Conservation (phyloP, 2,113 vertebrate species). For the Corythoichthys haematopterus region DNA sequence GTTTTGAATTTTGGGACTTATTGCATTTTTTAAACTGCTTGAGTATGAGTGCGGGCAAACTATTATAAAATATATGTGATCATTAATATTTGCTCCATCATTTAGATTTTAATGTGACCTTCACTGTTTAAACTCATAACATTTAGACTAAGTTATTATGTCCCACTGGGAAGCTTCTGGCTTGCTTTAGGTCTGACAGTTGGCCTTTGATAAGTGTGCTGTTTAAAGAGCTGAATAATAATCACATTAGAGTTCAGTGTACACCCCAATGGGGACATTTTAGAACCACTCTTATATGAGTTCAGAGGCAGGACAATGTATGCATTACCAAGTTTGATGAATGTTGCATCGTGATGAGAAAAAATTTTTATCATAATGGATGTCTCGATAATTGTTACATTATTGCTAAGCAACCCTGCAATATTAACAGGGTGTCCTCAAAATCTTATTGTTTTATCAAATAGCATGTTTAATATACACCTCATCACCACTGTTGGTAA, state of each 20-base stretch:
- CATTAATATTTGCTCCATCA: slow-evolving; percentile 6
- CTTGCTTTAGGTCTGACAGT: slow-evolving; percentile 19
- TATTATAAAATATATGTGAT: background rate
- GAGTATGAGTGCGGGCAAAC: background rate
- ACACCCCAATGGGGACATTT: slow-evolving; percentile 20
- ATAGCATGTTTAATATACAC: no score
- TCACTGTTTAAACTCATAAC: slow-evolving; percentile 32
- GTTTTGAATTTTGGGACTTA: background rate
- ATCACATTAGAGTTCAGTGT: slow-evolving; percentile 42
- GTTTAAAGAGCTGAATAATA: slow-evolving; percentile 29
- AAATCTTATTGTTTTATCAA: no score
- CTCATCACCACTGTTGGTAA: no score
- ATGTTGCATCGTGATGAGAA: background rate
- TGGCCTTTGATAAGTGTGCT: slow-evolving; percentile 41
- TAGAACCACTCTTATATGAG: slow-evolving; percentile 19
- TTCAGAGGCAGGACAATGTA: slow-evolving; percentile 1
- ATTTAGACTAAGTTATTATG: slow-evolving; percentile 29
- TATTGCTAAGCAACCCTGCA: no score
- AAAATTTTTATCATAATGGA: background rate
- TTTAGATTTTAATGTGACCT: slow-evolving; percentile 46
- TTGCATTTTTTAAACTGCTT: background rate
- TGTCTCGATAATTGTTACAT: no score
- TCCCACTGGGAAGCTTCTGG: slow-evolving; percentile 9
- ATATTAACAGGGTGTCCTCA: no score
- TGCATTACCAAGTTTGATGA: background rate